phyloP scores from a whole-genome alignment of 2,888 invertebrate genomes.

The Nezara viridula region DNA sequence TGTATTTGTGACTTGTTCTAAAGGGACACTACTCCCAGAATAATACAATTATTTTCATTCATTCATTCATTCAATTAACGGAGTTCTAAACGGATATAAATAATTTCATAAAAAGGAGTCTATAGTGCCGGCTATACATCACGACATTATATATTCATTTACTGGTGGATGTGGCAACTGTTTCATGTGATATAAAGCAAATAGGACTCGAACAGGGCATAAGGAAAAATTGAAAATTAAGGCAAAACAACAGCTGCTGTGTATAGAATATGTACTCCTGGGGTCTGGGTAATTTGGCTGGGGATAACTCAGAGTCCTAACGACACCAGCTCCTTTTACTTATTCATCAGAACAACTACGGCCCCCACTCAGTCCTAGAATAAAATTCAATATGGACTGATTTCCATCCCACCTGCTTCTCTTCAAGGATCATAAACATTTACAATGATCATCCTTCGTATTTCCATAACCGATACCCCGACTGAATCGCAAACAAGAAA shows the following conservation, averaged over 20 bases:
- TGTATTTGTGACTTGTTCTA: too few species aligned
- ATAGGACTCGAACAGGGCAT: too few species aligned
- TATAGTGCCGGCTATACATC: too few species aligned
- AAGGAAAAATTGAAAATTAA: too few species aligned
- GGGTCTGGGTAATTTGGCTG: neutral
- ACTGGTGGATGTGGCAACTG: too few species aligned
- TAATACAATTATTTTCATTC: too few species aligned
- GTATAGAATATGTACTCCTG: neutral
- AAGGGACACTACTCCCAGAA: too few species aligned
- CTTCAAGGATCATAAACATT: neutral
- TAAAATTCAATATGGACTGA: constrained; percentile 46
- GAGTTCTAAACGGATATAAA: too few species aligned
- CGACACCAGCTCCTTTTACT: neutral
- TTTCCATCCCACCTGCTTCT: constrained; percentile 26
- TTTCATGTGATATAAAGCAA: too few species aligned
- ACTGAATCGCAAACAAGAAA: constrained; percentile 15
- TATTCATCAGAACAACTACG: constrained; percentile 3
- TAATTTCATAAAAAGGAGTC: too few species aligned
- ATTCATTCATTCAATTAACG: too few species aligned
- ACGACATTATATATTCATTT: too few species aligned
- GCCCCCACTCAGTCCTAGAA: neutral
- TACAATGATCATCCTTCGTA: constrained; percentile 23
- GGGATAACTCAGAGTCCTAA: neutral
- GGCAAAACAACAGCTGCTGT: neutral
- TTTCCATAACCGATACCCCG: constrained; percentile 10